phyloP scores from a whole-genome alignment of 1,140 invertebrate genomes.

The Brachionus manjavacas region DNA sequence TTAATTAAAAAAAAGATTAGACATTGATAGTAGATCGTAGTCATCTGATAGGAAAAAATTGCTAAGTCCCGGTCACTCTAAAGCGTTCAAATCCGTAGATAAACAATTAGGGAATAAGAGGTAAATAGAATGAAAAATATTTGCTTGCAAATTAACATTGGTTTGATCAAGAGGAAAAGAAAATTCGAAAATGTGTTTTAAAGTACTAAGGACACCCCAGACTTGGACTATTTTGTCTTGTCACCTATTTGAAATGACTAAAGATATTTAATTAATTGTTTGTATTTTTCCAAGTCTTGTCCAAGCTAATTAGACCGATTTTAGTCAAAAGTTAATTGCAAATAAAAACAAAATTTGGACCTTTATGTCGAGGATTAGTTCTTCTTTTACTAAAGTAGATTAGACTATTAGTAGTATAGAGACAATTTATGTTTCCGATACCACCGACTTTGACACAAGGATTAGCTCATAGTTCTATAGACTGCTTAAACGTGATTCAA shows the following conservation, averaged over 20 bases:
- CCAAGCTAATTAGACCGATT: background rate
- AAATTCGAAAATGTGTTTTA: constrained; percentile 27
- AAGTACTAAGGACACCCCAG: background rate
- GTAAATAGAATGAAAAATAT: background rate
- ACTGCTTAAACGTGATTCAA: background rate
- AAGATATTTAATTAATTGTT: constrained; percentile 17
- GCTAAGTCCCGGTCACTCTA: background rate
- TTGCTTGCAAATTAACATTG: background rate
- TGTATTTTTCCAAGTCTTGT: constrained; percentile 3
- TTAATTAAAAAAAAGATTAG: constrained; percentile 6
- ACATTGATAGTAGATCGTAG: constrained; percentile 10
- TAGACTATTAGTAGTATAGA: background rate
- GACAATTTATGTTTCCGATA: background rate
- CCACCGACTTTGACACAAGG: background rate
- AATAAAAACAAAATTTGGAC: background rate
- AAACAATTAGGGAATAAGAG: background rate
- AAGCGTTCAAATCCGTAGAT: constrained; percentile 18
- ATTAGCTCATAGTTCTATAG: background rate
- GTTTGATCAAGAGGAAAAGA: background rate
- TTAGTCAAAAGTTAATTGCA: constrained; percentile 6
- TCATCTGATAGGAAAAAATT: constrained; percentile 1
- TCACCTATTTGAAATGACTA: constrained; percentile 21
- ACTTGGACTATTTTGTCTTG: background rate
- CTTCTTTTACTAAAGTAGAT: background rate
- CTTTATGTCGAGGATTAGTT: background rate